These are phyloP conservation scores for Holothuria glaberrima DNA, from an alignment of 35 echinoderm and acorn worm genomes.

Conservation along the genomic window DNA sequence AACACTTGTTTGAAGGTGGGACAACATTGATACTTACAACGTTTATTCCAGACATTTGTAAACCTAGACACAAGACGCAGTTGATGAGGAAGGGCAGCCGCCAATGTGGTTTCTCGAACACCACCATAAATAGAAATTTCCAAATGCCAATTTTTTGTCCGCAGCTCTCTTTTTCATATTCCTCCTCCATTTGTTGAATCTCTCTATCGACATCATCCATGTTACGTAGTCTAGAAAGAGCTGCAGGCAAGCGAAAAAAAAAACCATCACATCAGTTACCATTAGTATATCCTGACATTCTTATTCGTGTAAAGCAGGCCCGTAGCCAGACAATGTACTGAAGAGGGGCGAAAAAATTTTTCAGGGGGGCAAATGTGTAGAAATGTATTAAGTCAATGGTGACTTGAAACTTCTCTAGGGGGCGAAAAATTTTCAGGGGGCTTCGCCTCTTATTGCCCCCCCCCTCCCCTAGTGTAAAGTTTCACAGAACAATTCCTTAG, in stretches of 20 bases:
- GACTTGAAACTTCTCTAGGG: too few species aligned
- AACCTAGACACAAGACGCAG: conserved; percentile 31
- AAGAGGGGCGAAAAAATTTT: too few species aligned
- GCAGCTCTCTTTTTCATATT: conserved; percentile 9
- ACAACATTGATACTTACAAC: conserved; percentile 28
- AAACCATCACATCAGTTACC: too few species aligned
- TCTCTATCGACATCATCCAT: conserved; percentile 19
- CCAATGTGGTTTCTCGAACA: conserved; percentile 56
- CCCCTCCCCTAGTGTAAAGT: too few species aligned
- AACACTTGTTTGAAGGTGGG: not conserved
- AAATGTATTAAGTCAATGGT: too few species aligned
- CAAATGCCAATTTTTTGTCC: conserved; percentile 48
- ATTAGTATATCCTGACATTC: too few species aligned
- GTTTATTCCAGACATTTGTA: conserved; percentile 61
- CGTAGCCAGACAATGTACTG: too few species aligned
- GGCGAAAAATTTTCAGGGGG: too few species aligned
- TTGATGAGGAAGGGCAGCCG: conserved; percentile 44
- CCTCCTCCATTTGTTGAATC: conserved; percentile 51
- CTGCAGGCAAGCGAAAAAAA: conserved; percentile 9
- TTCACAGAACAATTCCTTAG: too few species aligned
- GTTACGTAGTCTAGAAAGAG: conserved; percentile 49
- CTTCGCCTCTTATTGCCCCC: too few species aligned
- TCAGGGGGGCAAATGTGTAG: too few species aligned
- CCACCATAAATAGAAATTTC: conserved; percentile 43
- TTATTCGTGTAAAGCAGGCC: too few species aligned